These are phyloP conservation scores for Notarius lentiginosus DNA, from an alignment of 2,113 vertebrate genomes.

Conservation along the genomic window DNA sequence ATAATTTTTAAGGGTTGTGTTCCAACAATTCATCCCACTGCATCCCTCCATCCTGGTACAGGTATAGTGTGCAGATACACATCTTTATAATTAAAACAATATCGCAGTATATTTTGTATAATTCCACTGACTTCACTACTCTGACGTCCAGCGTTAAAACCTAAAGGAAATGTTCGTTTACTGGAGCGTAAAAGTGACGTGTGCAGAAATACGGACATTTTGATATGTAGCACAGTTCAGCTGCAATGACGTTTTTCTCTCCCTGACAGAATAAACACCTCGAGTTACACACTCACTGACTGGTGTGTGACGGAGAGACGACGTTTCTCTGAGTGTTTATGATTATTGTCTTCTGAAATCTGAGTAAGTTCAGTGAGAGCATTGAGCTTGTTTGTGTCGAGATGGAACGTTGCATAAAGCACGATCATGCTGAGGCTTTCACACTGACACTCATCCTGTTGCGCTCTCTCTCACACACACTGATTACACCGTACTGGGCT, in stretches of 20 bases:
- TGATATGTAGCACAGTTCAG: background rate
- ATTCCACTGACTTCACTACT: background rate
- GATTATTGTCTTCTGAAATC: constrained; percentile 1
- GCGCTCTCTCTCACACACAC: constrained; percentile 29
- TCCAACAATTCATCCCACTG: background rate
- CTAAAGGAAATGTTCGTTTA: background rate
- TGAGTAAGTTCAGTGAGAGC: background rate
- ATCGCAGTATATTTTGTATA: background rate
- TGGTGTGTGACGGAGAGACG: background rate
- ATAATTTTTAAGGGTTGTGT: background rate
- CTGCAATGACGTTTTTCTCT: background rate
- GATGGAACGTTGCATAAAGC: background rate
- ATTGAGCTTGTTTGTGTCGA: background rate
- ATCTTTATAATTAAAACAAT: background rate
- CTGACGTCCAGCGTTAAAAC: background rate
- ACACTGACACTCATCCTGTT: constrained; percentile 5
- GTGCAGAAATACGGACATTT: background rate
- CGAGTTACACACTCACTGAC: background rate
- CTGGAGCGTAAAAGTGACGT: background rate
- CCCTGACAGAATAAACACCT: background rate
- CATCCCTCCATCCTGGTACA: background rate
- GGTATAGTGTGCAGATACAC: background rate
- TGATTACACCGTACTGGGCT: constrained; percentile 51
- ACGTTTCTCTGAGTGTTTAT: background rate
- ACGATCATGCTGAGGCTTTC: constrained; percentile 12